Base-by-base conservation (phyloP, 2,888 invertebrate genomes). In the Lepetodrilus schrolli region DNA sequence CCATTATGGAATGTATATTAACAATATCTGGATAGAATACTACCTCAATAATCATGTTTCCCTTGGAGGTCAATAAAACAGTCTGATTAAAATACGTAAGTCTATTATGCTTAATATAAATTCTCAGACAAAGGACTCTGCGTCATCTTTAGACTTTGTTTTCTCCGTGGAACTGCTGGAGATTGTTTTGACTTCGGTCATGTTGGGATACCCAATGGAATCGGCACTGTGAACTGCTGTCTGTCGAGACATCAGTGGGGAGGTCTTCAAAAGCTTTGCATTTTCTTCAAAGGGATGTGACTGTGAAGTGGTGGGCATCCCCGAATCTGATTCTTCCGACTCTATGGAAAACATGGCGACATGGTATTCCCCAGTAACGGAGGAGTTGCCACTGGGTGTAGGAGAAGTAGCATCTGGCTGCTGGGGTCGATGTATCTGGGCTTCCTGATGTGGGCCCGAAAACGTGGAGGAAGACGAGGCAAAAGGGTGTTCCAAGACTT, bases 51-150 rank as follows among this genome's bases (percentile, higher is more conserved):
- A 48, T 48, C 48, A n/a, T 48, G 17, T n/a, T n/a, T n/a, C 5
- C 4, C 21, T 48, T 48, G 4, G 1, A 48, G 4, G 20, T 4
- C 5, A 20, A n/a, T n/a, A 17, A 48, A 4, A 17, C 38, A 47
- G n/a, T n/a, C n/a, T n/a, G n/a, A n/a, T n/a, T n/a, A n/a, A n/a
- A n/a, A n/a, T n/a, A n/a, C n/a, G n/a, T n/a, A n/a, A n/a, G n/a
- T n/a, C n/a, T n/a, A n/a, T n/a, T n/a, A n/a, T n/a, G n/a, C n/a
- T n/a, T n/a, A n/a, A n/a, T n/a, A n/a, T n/a, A n/a, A n/a, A n/a
- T 37, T 4, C 26, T 73, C 23, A 74, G 0, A 74, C 73, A 70
- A 74, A 70, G 2, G 73, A 74, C 21, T 74, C 73, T 23, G 65
- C 66, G 58, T 74, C 69, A 20, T 48, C 66, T 20, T 50, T 38